These are phyloP conservation scores for Silurus lanzhouensis DNA, from an alignment of 2,797 vertebrate species.

Conservation along the genomic window DNA sequence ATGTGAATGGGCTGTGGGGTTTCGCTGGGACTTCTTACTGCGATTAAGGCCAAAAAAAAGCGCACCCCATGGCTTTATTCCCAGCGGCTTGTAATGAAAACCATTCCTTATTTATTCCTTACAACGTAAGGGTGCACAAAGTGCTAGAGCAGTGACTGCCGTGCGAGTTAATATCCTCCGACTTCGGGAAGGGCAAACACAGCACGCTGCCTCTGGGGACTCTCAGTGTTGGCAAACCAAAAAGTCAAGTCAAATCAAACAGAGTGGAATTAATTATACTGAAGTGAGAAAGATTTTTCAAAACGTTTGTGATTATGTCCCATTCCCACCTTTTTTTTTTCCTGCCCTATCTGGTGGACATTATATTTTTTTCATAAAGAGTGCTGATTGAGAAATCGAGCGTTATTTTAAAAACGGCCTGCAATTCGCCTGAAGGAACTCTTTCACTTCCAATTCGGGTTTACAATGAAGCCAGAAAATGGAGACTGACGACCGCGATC, in stretches of 20 bases:
- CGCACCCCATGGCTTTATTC: slow-evolving; percentile 67
- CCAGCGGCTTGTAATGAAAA: slow-evolving; percentile 71
- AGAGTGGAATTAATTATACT: slow-evolving; percentile 73
- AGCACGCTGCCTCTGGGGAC: slow-evolving; percentile 56
- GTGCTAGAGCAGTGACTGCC: slow-evolving; percentile 52
- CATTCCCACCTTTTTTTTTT: slow-evolving; percentile 18
- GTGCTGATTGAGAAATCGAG: slow-evolving; percentile 72
- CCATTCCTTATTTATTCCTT: slow-evolving; percentile 76
- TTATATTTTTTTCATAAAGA: slow-evolving; percentile 56
- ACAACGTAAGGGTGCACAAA: slow-evolving; percentile 48
- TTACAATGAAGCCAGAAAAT: slow-evolving; percentile 48
- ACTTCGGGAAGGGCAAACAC: slow-evolving; percentile 56
- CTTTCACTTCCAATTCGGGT: slow-evolving; percentile 41
- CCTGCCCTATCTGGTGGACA: slow-evolving; percentile 58
- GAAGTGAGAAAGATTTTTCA: slow-evolving; percentile 50
- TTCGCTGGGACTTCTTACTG: slow-evolving; percentile 69
- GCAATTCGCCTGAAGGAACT: slow-evolving; percentile 62
- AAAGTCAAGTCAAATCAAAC: slow-evolving; percentile 67
- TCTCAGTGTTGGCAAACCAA: slow-evolving; percentile 60
- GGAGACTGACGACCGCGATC: slow-evolving; percentile 23
- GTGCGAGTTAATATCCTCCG: slow-evolving; percentile 62
- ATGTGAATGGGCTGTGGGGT: slow-evolving; percentile 55
- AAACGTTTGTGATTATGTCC: slow-evolving; percentile 26
- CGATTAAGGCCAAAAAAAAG: slow-evolving; percentile 70
- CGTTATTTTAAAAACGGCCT: slow-evolving; percentile 71